These are phyloP conservation scores for Elaphurus davidianus DNA, from an alignment of 2,113 vertebrate species.

Conservation along the genomic window DNA sequence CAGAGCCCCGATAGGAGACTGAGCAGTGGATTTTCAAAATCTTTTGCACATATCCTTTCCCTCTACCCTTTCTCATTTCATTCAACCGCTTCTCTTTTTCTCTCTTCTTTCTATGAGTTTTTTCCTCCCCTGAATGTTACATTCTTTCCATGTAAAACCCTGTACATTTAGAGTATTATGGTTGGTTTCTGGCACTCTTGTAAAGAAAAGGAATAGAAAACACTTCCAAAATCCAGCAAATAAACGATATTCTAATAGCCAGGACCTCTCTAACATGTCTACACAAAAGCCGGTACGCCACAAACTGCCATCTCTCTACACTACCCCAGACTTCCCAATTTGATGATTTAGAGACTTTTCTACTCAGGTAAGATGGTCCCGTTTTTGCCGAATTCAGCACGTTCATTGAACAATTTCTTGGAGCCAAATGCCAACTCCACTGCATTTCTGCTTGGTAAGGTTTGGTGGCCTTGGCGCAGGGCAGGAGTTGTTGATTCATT, in stretches of 20 bases:
- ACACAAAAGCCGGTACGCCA: neutral
- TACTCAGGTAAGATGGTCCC: neutral
- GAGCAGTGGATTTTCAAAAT: neutral
- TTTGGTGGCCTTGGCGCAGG: conserved; percentile 40
- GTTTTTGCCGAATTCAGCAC: conserved; percentile 65
- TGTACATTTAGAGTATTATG: neutral
- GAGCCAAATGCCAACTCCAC: neutral
- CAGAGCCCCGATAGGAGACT: neutral
- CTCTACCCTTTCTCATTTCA: neutral
- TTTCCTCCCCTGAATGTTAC: neutral
- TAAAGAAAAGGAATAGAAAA: neutral
- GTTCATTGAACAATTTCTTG: conserved; percentile 21
- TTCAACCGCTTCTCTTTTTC: neutral
- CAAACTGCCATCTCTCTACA: neutral
- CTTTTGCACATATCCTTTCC: neutral
- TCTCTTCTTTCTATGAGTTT: neutral
- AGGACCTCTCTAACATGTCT: neutral
- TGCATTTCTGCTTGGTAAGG: conserved; percentile 63
- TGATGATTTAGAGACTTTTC: conserved; percentile 48
- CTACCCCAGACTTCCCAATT: neutral
- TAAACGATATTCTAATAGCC: neutral
- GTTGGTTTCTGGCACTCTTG: neutral
- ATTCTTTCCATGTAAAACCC: neutral
- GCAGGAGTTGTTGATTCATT: conserved; percentile 27
- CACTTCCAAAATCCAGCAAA: neutral